Conservation (phyloP, 1,140 invertebrate genomes). For the Neomicropteryx cornuta region DNA sequence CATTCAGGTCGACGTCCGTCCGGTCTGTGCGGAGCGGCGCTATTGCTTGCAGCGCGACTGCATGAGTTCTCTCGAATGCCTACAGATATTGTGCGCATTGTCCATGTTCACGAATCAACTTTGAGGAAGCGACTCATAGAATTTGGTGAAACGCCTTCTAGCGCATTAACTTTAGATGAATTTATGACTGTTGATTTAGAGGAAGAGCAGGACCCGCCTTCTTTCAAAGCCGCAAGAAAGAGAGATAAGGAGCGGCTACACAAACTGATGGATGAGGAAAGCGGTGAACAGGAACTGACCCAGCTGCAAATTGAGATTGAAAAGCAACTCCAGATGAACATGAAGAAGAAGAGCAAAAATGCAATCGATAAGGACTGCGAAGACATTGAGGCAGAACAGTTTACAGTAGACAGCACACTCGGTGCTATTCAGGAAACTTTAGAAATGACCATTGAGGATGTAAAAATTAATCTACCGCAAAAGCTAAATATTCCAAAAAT, state of each 20-base stretch:
- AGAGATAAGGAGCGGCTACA: conserved; percentile 74
- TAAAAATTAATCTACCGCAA: too few relatives aligned
- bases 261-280: conserved; percentile 54
- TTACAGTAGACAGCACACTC: conserved; percentile 10
- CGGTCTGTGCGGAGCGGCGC: conserved; percentile 90
- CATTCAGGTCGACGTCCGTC: conserved; percentile 91
- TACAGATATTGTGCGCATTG: conserved; percentile 86
- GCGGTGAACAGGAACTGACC: conserved; percentile 50
- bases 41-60: conserved; percentile 86
- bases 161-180: conserved; percentile 84
- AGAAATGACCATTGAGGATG: too few relatives aligned
- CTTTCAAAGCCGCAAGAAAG: conserved; percentile 80
- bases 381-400: conserved; percentile 10
- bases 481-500: too few relatives aligned
- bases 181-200: conserved; percentile 96
- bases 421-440: conserved; percentile 10
- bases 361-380: conserved; percentile 3
- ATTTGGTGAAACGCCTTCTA: conserved; percentile 92
- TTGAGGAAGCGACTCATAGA: conserved; percentile 86
- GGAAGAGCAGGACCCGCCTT: conserved; percentile 92
- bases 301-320: conserved; percentile 67
- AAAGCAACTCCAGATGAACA: conserved; percentile 55
- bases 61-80: conserved; percentile 85
- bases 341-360: conserved; percentile 29
- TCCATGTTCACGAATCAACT: conserved; percentile 92